Evolutionary conservation across 1,140 invertebrate species (phyloP), one percentile per base, ranked within the genome.

Genomic region (Harpegnathos saltator): DNA sequence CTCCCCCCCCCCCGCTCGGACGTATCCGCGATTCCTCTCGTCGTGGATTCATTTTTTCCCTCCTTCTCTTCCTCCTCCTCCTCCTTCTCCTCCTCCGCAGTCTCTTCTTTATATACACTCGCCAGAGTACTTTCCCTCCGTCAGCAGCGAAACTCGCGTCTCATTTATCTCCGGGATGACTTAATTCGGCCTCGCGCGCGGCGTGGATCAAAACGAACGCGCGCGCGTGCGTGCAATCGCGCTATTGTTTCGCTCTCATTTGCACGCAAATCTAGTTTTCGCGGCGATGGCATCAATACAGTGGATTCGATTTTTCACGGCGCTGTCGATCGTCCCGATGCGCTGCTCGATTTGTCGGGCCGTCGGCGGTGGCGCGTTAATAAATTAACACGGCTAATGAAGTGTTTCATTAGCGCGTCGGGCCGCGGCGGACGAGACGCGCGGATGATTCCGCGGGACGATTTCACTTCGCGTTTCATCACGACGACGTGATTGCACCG

Each of bases 261-360:
- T 75, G 5, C n/a, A 33, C n/a, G 29, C 14, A 75, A 22, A 52
- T 65, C 7, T 9, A 75, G 52, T 75, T 75, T 63, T 50, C 24
- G 29, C 29, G 38, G 19, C 24, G 58, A 75, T 24, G 12, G 44
- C n/a, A 12, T 44, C 26, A 15, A 14, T 26, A 61, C 19, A 62
- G 48, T 74, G 5, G 24, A 62, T 48, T 48, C 29, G 5, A 33
- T 33, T 33, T 33, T 33, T 62, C 12, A 14, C 19, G 1, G 59
- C 29, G 14, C 50, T 12, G 29, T 75, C 14, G 29, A 52, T 75
- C 38, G 50, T 33, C 17, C 9, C 14, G 33, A 75, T 29, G 17
- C 4, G 61, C 5, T 48, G 33, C 29, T 61, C 44, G 29, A 22
- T 26, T 74, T n/a, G n/a, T n/a, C n/a, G n/a, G n/a, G n/a, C n/a